phyloP scores from a whole-genome alignment of 2,113 vertebrate species.

The Pseudolaguvia tuberculata region DNA sequence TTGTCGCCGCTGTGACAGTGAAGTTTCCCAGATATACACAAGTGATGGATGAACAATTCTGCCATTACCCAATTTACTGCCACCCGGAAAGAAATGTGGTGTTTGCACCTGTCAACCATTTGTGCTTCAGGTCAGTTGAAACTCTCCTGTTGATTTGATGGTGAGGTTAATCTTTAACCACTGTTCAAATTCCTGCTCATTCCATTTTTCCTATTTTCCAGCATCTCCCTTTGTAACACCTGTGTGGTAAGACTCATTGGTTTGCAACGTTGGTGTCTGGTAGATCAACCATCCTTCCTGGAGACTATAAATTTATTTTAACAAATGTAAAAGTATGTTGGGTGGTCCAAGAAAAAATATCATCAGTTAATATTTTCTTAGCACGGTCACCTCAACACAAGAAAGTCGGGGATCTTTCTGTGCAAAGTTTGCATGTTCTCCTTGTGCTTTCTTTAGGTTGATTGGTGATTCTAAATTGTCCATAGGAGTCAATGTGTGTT shows the following conservation, averaged over 20 bases:
- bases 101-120: constrained; percentile 20
- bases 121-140: constrained; percentile 12
- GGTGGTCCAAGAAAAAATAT: neutral
- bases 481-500: too few species aligned
- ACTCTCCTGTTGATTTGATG: neutral
- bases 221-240: too few species aligned
- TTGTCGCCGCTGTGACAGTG: constrained; percentile 26
- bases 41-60: constrained; percentile 19
- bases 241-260: too few species aligned
- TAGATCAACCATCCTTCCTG: neutral
- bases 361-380: neutral
- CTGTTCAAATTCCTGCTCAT: too few species aligned
- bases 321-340: neutral
- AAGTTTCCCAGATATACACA: constrained; percentile 36
- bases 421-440: too few species aligned
- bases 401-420: too few species aligned
- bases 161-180: neutral
- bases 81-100: constrained; percentile 12
- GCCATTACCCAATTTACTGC: constrained; percentile 24
- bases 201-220: neutral
- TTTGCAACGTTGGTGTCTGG: too few species aligned
- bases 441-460: too few species aligned
- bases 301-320: neutral
- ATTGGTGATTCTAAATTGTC: too few species aligned
- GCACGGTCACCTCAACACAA: too few species aligned